phyloP scores from a whole-genome alignment of 2,113 vertebrate species.

The Campylomormyrus numenius region DNA sequence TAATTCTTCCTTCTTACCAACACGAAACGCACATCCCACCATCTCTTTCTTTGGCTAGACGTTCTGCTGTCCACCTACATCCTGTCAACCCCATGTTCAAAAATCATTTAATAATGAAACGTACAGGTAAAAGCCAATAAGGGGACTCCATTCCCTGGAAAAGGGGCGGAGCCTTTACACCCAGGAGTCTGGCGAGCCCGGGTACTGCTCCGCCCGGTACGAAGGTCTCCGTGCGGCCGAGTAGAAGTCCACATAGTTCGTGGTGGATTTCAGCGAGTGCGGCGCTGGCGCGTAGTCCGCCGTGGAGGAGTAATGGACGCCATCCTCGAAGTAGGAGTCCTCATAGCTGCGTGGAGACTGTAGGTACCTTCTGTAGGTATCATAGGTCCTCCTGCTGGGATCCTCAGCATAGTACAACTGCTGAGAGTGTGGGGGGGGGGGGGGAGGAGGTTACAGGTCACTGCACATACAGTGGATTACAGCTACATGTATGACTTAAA shows the following conservation, averaged over 20 bases:
- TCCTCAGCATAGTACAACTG: slow-evolving; percentile 84
- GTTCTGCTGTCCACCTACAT: slow-evolving; percentile 64
- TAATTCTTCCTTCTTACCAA: slow-evolving; percentile 46
- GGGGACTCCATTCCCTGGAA: slow-evolving; percentile 24
- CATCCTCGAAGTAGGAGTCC: slow-evolving; percentile 82
- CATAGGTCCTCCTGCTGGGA: slow-evolving; percentile 76
- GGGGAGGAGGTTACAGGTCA: neutral
- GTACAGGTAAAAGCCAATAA: slow-evolving; percentile 53
- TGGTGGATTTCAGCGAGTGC: slow-evolving; percentile 82
- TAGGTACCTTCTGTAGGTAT: slow-evolving; percentile 83
- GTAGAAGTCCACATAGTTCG: slow-evolving; percentile 97
- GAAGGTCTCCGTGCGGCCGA: slow-evolving; percentile 86
- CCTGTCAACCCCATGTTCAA: slow-evolving; percentile 40
- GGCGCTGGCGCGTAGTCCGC: slow-evolving; percentile 75
- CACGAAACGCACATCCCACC: slow-evolving; percentile 51
- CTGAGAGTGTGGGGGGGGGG: slow-evolving; percentile 49
- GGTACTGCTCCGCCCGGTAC: slow-evolving; percentile 89
- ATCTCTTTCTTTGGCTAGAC: slow-evolving; percentile 74
- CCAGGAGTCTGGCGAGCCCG: slow-evolving; percentile 95
- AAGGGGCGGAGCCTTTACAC: slow-evolving; percentile 62
- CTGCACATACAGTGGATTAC: neutral
- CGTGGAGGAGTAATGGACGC: slow-evolving; percentile 76
- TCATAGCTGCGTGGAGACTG: slow-evolving; percentile 88
- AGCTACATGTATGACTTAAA: neutral
- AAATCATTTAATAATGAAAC: slow-evolving; percentile 48